These are phyloP conservation scores for Xestia sexstrigata DNA, from an alignment of 2,888 invertebrate species.

Conservation along the genomic window DNA sequence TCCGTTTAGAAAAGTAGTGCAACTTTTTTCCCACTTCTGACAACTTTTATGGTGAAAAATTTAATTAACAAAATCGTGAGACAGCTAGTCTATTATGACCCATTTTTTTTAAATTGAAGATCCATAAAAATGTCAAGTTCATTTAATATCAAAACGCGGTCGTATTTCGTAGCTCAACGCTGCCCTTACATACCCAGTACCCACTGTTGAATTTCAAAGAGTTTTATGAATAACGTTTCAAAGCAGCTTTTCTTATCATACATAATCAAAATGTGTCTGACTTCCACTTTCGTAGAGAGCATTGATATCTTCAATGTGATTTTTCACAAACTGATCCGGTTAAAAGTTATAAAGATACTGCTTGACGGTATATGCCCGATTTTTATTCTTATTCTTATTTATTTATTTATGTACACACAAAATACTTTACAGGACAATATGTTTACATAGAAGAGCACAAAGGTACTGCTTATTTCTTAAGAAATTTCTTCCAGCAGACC, in stretches of 20 bases:
- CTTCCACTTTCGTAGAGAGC: conserved; percentile 24
- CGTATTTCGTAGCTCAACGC: conserved; percentile 59
- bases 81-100: not conserved
- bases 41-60: too few species aligned
- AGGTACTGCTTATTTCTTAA: too few species aligned
- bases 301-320: conserved; percentile 16
- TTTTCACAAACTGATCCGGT: not conserved
- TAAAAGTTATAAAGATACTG: not conserved
- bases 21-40: not conserved
- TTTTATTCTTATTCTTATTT: too few species aligned
- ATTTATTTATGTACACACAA: too few species aligned
- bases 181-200: conserved; percentile 52
- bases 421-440: too few species aligned
- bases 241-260: conserved; percentile 69
- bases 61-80: not conserved
- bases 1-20: too few species aligned
- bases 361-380: too few species aligned
- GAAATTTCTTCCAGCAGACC: too few species aligned
- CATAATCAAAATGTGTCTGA: conserved; percentile 38
- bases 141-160: not conserved
- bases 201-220: conserved; percentile 76
- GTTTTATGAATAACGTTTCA: conserved; percentile 69
- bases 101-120: not conserved
- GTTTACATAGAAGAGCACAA: too few species aligned
- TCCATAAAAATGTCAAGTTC: not conserved